phyloP scores from a whole-genome alignment of 2,113 vertebrate species.

The Ptilorrhoa leucosticta region DNA sequence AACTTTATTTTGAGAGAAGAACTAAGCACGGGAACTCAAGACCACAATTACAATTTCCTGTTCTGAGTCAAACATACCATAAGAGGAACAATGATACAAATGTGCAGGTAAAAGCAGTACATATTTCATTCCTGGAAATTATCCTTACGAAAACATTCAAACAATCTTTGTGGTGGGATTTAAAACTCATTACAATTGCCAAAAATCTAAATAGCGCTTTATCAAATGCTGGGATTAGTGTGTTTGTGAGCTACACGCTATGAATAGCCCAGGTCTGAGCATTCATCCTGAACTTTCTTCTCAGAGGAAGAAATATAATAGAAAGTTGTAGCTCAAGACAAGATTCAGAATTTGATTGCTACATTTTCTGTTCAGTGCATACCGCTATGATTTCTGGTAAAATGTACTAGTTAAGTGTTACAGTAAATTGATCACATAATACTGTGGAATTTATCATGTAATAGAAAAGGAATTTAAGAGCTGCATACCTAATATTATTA shows the following conservation, averaged over 20 bases:
- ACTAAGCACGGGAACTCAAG: neutral
- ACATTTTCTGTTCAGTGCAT: neutral
- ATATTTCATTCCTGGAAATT: neutral
- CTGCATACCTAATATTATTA: conserved; percentile 44
- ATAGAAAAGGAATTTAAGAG: conserved; percentile 58
- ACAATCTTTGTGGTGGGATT: neutral
- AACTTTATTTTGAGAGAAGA: neutral
- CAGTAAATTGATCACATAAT: conserved; percentile 38
- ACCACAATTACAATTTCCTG: neutral
- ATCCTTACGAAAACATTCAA: neutral
- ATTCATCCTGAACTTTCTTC: neutral
- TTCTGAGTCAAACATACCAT: neutral
- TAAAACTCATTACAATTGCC: neutral
- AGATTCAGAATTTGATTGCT: neutral
- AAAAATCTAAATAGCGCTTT: neutral
- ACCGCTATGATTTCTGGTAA: conserved; percentile 30
- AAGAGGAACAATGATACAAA: neutral
- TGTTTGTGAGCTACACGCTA: neutral
- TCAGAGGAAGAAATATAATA: neutral
- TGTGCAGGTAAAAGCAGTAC: neutral
- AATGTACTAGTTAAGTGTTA: conserved; percentile 8
- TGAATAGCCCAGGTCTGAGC: neutral
- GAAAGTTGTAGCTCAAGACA: neutral
- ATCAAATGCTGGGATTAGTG: neutral
- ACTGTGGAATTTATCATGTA: conserved; percentile 29